Percentiles rank a stretch among this genome's conserved stretches.
phyloP scores from a whole-genome alignment of 2,113 vertebrate species.

The Xenopus laevis region DNA sequence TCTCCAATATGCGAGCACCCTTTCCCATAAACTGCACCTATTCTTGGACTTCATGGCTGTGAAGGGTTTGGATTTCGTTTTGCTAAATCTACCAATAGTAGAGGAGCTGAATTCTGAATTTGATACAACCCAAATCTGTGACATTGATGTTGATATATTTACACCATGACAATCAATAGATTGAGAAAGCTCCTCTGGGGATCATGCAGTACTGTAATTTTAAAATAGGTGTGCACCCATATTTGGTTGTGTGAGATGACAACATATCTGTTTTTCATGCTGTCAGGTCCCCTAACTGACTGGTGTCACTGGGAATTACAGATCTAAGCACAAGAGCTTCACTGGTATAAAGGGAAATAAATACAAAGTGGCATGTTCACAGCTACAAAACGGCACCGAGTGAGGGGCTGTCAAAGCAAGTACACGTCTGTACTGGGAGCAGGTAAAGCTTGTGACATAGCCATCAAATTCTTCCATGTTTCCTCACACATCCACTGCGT shows the following conservation, averaged over 20 bases:
- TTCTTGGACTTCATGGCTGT: too few species aligned
- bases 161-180: too few species aligned
- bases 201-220: not conserved
- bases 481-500: slow-evolving; percentile 29
- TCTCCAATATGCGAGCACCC: too few species aligned
- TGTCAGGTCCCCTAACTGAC: slow-evolving; percentile 22
- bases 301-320: slow-evolving; percentile 36
- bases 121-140: too few species aligned
- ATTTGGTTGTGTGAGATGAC: slow-evolving; percentile 5
- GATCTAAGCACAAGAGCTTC: slow-evolving; percentile 10
- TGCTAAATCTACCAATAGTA: too few species aligned
- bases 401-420: slow-evolving; percentile 20
- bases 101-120: too few species aligned
- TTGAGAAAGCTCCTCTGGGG: too few species aligned
- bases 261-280: slow-evolving; percentile 21
- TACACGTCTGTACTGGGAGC: slow-evolving; percentile 21
- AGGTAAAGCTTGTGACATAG: slow-evolving; percentile 43
- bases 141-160: too few species aligned
- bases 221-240: not conserved
- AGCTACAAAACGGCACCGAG: slow-evolving; percentile 20
- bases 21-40: too few species aligned
- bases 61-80: too few species aligned
- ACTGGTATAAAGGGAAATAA: slow-evolving; percentile 18
- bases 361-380: slow-evolving; percentile 33
- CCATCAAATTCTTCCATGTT: slow-evolving; percentile 32